Conservation (phyloP, 2,113 vertebrate species). For the Marcusenius ussheri region DNA sequence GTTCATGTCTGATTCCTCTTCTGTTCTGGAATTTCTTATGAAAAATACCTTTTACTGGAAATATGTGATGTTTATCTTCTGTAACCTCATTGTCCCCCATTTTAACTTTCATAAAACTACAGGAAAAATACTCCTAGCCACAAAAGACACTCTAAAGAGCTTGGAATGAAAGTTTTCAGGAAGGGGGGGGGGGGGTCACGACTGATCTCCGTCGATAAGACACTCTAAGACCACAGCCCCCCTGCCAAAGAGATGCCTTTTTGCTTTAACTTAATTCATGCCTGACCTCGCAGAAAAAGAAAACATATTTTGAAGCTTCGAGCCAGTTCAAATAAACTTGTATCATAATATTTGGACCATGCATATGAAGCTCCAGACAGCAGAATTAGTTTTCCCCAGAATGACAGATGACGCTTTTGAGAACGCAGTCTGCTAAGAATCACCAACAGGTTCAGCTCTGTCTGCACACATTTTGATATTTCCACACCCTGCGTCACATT, state of each 20-base stretch:
- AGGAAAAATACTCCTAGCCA: not conserved
- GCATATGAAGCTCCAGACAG: not conserved
- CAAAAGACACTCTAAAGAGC: not conserved
- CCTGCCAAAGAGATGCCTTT: not conserved
- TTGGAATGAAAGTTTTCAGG: not conserved
- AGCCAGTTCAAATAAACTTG: not conserved
- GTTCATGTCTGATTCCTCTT: not conserved
- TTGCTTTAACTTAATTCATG: not conserved
- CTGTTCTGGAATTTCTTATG: not conserved
- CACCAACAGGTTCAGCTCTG: not conserved
- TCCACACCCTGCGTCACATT: not conserved
- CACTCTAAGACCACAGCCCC: not conserved
- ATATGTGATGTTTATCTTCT: not conserved
- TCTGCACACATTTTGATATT: constrained; percentile 1
- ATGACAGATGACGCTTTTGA: not conserved
- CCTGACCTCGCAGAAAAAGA: not conserved
- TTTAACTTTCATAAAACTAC: not conserved
- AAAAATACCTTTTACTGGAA: constrained; percentile 5
- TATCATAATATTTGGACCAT: not conserved
- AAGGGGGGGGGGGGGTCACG: not conserved
- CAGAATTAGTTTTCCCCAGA: not conserved
- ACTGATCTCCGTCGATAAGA: not conserved
- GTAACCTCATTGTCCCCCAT: not conserved
- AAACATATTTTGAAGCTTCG: not conserved
- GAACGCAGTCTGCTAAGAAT: not conserved